phyloP scores from a whole-genome alignment of 2,797 vertebrate genomes.

The Buceros bicornis region DNA sequence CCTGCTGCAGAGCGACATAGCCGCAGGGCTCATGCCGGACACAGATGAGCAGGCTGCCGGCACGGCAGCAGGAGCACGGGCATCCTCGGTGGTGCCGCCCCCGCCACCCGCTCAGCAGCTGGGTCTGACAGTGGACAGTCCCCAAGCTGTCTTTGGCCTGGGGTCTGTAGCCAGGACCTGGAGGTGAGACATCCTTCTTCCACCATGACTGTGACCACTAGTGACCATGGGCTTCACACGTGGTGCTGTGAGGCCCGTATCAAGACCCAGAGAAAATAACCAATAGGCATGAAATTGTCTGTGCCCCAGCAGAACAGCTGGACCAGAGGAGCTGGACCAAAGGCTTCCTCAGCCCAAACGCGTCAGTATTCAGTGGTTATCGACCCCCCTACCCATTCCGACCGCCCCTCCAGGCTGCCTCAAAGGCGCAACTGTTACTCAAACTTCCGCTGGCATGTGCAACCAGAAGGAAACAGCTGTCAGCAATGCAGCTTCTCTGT shows the following conservation, averaged over 20 bases:
- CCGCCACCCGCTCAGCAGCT: background rate
- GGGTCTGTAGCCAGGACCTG: background rate
- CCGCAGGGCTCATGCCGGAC: no score
- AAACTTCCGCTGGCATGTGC: background rate
- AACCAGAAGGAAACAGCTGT: background rate
- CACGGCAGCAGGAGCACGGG: background rate
- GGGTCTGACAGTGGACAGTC: background rate
- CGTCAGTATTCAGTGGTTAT: background rate
- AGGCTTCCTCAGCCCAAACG: background rate
- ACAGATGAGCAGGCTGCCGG: no score
- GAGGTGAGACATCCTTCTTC: background rate
- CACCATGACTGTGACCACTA: background rate
- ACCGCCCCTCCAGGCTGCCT: background rate
- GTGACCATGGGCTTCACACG: background rate
- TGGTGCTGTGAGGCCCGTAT: accelerated
- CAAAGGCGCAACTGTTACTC: background rate
- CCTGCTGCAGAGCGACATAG: no score
- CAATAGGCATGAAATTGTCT: no score
- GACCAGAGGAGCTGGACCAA: background rate
- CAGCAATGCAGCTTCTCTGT: background rate
- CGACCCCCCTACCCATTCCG: accelerated
- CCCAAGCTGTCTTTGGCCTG: background rate
- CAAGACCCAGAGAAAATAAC: background rate
- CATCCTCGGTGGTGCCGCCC: background rate
- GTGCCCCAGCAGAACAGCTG: background rate